Conservation (phyloP, 2,797 vertebrate species). For the Helarctos malayanus region DNA sequence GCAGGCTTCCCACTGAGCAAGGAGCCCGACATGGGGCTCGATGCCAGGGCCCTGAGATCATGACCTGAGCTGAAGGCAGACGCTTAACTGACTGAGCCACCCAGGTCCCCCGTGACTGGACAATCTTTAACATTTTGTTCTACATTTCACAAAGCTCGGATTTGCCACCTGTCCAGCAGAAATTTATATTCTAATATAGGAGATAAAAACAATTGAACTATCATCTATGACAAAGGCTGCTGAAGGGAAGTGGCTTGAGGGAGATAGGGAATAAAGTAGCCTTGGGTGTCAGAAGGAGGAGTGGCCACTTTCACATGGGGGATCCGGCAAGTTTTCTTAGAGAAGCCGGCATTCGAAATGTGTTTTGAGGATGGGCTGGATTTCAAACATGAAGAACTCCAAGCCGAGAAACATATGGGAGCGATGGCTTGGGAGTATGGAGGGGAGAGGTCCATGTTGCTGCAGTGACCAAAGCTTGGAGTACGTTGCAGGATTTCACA, state of each 20-base stretch:
- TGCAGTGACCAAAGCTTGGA: fast-evolving
- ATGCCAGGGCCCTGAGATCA: too few relatives aligned
- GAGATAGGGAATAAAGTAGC: not conserved
- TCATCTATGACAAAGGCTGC: not conserved
- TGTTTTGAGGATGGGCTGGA: not conserved
- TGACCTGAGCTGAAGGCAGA: too few relatives aligned
- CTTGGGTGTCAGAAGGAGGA: not conserved
- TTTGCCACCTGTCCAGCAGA: not conserved
- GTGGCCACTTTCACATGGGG: not conserved
- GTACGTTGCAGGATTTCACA: not conserved
- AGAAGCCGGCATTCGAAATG: not conserved
- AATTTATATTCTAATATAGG: not conserved
- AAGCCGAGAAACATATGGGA: not conserved
- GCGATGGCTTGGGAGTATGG: fast-evolving
- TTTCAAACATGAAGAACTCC: not conserved
- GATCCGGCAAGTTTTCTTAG: not conserved
- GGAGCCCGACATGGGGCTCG: too few relatives aligned
- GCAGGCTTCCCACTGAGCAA: too few relatives aligned
- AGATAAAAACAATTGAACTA: not conserved
- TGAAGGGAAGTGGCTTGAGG: not conserved
- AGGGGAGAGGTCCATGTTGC: not conserved
- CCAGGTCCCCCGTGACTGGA: too few relatives aligned
- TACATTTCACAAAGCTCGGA: not conserved
- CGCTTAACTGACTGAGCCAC: too few relatives aligned
- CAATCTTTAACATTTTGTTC: not conserved